Evolutionary conservation across 1,140 invertebrate species (phyloP).

Genomic region (Metaphire vulgaris): DNA sequence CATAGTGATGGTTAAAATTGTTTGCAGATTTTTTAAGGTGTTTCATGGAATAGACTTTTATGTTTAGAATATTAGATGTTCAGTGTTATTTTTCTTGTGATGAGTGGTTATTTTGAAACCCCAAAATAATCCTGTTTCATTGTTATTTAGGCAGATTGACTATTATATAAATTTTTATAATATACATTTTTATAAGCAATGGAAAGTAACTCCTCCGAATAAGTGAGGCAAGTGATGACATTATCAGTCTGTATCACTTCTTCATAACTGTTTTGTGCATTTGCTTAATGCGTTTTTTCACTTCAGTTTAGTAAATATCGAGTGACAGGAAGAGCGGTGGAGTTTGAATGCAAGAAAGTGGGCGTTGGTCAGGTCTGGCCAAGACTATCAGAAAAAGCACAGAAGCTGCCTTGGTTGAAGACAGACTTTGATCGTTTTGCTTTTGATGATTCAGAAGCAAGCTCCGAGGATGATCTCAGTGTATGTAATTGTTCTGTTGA

Average conservation of each 20-base stretch:
- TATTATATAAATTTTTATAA: not conserved
- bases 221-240: no score
- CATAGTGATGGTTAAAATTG: no score
- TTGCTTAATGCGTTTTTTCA: not conserved
- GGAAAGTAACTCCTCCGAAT: no score
- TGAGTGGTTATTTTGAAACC: no score
- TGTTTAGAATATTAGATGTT: no score
- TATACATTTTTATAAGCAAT: no score
- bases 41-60: no score
- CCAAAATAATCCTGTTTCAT: no score
- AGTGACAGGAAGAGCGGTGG: slow-evolving; percentile 68
- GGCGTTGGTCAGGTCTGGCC: slow-evolving; percentile 69
- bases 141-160: not conserved
- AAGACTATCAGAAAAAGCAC: slow-evolving; percentile 64
- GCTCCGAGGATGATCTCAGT: slow-evolving; percentile 54
- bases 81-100: no score
- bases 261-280: not conserved
- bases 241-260: no score
- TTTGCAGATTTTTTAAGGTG: no score
- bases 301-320: slow-evolving; percentile 56
- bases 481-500: no score
- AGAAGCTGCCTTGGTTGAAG: slow-evolving; percentile 83
- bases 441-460: slow-evolving; percentile 55
- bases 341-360: slow-evolving; percentile 66
- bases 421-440: slow-evolving; percentile 80